Base-by-base conservation (phyloP, 2,888 invertebrate genomes). In the Megamerina dolium region DNA sequence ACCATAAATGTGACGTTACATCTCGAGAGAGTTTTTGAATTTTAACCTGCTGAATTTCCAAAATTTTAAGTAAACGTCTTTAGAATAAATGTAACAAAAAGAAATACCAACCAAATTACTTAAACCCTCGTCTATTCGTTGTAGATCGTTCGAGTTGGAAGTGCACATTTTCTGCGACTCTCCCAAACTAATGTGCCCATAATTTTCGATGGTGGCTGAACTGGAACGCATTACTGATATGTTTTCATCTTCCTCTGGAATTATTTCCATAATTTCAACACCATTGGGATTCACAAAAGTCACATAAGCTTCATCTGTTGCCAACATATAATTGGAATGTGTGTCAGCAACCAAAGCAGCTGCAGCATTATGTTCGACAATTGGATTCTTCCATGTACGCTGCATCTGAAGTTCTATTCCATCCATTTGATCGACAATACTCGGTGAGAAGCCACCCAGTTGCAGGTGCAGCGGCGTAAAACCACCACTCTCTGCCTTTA, bases 261-360 rank as follows among this genome's bases (percentile, higher is more conserved):
- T 70, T 14, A 70, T 70, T 51, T 70, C 70, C 70, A 70, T 70
- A 17, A 70, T 70, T 48, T 70, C 70, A 8, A 70, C 70, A 1
- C 70, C 70, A 52, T 70, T 68, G 2, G 68, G 64, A 56, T 68
- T 70, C 14, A 70, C 61, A 29, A 64, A 64, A 1, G 68, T 69
- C 3, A 64, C 64, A 37, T 64, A 67, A 3, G 70, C 59, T 41
- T 68, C 66, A 45, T 69, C 68, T 5, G 65, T 61, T 14, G 66
- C 59, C 35, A 65, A 51, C 63, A 70, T 63, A 35, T 66, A 70
- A 36, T 64, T 68, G 43, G 59, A 58, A 34, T 64, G 66, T 2
- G 65, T 58, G 13, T 68, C 68, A 1, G 58, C 57, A 16, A 57
- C 59, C 5, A 59, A 52, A 9, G 54, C 52, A 8, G 47, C 44